Evolutionary conservation across 2,797 vertebrate species (phyloP).

Genomic region (Manis crassicaudata): DNA sequence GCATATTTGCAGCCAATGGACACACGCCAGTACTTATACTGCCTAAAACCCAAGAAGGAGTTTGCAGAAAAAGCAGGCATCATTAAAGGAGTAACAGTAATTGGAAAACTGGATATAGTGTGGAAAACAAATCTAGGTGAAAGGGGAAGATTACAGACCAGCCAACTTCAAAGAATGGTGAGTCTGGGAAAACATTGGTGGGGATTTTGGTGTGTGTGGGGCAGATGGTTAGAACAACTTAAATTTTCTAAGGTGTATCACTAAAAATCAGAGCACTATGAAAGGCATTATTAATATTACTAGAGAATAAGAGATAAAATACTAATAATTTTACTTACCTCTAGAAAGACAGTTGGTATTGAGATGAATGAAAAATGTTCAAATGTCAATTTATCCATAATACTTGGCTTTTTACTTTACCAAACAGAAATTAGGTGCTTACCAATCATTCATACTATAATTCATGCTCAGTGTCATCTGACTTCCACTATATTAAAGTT

Average conservation of each 20-base stretch:
- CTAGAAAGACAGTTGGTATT: neutral
- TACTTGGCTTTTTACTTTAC: slow-evolving; percentile 1
- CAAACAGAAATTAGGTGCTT: slow-evolving; percentile 22
- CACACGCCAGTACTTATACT: slow-evolving; percentile 98
- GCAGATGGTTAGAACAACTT: neutral
- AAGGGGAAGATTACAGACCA: slow-evolving; percentile 96
- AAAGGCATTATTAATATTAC: slow-evolving; percentile 4
- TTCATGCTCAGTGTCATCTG: neutral
- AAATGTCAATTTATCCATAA: slow-evolving; percentile 33
- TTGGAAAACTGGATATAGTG: slow-evolving; percentile 98
- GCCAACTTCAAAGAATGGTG: slow-evolving; percentile 99
- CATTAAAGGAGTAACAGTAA: slow-evolving; percentile 98
- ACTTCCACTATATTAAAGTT: neutral
- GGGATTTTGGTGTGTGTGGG: neutral
- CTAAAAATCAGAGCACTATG: neutral
- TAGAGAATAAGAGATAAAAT: slow-evolving; percentile 9
- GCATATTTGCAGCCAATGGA: slow-evolving; percentile 99
- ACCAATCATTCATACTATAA: neutral
- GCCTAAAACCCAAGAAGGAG: slow-evolving; percentile 97
- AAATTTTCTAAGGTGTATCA: slow-evolving; percentile 8
- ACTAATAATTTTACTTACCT: neutral
- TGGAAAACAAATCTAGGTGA: slow-evolving; percentile 99
- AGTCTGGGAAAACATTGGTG: slow-evolving; percentile 33
- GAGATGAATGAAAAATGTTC: slow-evolving; percentile 28
- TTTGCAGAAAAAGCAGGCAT: slow-evolving; percentile 98